Conservation (phyloP, 2,888 invertebrate genomes). For the Lutraria lutraria region DNA sequence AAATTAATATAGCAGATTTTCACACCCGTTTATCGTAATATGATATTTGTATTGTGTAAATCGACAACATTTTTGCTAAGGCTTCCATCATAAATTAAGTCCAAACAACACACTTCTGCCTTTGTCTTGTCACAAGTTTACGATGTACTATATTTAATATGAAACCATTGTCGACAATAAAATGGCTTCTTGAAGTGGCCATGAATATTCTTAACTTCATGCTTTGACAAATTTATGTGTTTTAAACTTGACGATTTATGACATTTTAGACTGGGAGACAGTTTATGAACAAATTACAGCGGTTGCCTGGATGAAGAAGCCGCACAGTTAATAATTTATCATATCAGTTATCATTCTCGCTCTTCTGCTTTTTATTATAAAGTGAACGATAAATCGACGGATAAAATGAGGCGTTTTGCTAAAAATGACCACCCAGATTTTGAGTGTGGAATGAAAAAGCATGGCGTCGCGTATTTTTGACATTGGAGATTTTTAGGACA, state of each 20-base stretch:
- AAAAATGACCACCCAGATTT: slow-evolving; percentile 47
- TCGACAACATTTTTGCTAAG: slow-evolving; percentile 16
- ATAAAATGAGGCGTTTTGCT: slow-evolving; percentile 23
- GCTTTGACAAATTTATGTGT: slow-evolving; percentile 66
- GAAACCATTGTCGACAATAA: slow-evolving; percentile 53
- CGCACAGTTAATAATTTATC: slow-evolving; percentile 54
- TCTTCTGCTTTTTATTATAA: slow-evolving; percentile 9
- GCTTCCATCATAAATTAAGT: slow-evolving; percentile 36
- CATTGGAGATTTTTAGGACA: slow-evolving; percentile 22
- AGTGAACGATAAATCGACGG: slow-evolving; percentile 39
- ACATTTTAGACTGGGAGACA: slow-evolving; percentile 55
- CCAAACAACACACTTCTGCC: slow-evolving; percentile 17
- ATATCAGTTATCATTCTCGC: background rate
- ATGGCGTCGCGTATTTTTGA: slow-evolving; percentile 31
- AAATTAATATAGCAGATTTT: background rate
- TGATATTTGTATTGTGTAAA: slow-evolving; percentile 5
- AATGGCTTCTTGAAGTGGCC: slow-evolving; percentile 58
- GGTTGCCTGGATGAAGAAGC: slow-evolving; percentile 44
- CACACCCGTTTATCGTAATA: slow-evolving; percentile 1
- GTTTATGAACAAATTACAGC: slow-evolving; percentile 61
- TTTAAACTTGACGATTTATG: slow-evolving; percentile 57
- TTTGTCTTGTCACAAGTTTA: slow-evolving; percentile 55
- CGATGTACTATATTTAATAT: slow-evolving; percentile 58
- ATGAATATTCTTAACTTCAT: slow-evolving; percentile 63
- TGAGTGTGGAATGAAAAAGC: slow-evolving; percentile 17